Percentiles rank a stretch among this genome's conserved stretches.
Evolutionary conservation across 2,113 vertebrate genomes (phyloP).

Genomic region (human (Homo sapiens)): GRCh38 chr6:96524001-96524500

Average conservation of each 20-base stretch:
- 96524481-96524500: not conserved
- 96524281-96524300: not conserved
- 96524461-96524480: not conserved
- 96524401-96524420: constrained; percentile 93
- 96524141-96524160: not conserved
- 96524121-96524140: not conserved
- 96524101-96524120: not conserved
- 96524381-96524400: constrained; percentile 97
- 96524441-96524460: constrained; percentile 44
- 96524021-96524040: not conserved
- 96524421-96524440: constrained; percentile 47
- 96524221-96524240: not conserved
- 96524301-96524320: constrained; percentile 21
- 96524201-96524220: not conserved
- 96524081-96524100: not conserved
- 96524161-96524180: not conserved
- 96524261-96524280: not conserved
- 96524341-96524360: constrained; percentile 52
- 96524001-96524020: constrained; percentile 30
- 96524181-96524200: constrained; percentile 3
- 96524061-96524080: constrained; percentile 32
- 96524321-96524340: not conserved
- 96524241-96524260: not conserved
- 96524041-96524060: constrained; percentile 24
- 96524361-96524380: constrained; percentile 81